Percentiles rank a stretch among this genome's conserved stretches.
Conservation (phyloP, 2,888 invertebrate species). For the Gymnoscelis rufifasciata region DNA sequence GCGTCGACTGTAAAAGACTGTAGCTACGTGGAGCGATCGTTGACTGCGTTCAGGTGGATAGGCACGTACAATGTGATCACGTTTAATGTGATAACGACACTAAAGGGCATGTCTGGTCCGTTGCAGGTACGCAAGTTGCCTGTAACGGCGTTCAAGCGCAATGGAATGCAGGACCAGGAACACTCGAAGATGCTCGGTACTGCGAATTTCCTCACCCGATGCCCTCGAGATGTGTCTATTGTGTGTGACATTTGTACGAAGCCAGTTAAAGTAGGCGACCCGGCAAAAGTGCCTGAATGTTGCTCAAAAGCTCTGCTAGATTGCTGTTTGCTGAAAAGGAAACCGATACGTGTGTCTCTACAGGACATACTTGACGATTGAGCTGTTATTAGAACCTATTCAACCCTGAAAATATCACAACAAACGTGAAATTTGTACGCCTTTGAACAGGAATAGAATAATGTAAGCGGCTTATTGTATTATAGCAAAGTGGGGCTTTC, state of each 20-base stretch:
- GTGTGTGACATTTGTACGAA: constrained; percentile 48
- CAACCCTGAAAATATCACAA: constrained; percentile 20
- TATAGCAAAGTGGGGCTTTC: constrained; percentile 29
- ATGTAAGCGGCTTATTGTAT: constrained; percentile 40
- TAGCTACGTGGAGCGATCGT: constrained; percentile 4
- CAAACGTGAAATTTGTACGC: constrained; percentile 29
- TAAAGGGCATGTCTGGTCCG: constrained; percentile 55
- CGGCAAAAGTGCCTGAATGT: constrained; percentile 53
- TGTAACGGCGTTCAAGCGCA: constrained; percentile 68
- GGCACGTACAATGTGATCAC: no score
- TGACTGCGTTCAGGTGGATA: neutral
- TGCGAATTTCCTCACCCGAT: constrained; percentile 58
- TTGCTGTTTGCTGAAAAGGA: constrained; percentile 43
- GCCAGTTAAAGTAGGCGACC: constrained; percentile 48
- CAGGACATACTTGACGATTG: constrained; percentile 56
- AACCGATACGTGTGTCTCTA: constrained; percentile 55
- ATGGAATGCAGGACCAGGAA: constrained; percentile 72
- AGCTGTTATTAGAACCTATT: constrained; percentile 7
- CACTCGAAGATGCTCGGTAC: constrained; percentile 60
- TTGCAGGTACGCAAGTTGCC: constrained; percentile 69
- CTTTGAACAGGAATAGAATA: constrained; percentile 29
- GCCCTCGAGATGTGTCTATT: constrained; percentile 57
- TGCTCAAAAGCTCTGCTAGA: constrained; percentile 30
- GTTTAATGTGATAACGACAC: constrained; percentile 15
- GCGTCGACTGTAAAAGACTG: constrained; percentile 11